Base-by-base conservation (phyloP, 2,113 vertebrate species). In the Podarcis raffonei region DNA sequence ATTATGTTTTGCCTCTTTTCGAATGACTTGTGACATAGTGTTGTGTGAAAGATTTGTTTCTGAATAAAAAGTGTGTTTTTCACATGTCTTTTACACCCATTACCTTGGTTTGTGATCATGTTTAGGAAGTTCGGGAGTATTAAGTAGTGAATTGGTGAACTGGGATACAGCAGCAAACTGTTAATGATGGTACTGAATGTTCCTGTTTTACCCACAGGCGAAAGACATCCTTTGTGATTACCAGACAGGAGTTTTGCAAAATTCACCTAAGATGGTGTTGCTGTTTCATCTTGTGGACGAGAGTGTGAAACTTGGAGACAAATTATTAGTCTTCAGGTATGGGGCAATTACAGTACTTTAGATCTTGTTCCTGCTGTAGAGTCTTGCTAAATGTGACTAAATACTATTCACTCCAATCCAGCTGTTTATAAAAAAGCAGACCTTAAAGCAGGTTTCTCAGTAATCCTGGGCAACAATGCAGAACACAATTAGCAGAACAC, bases 261-360 rank as follows among this genome's bases (percentile, higher is more conserved):
- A 99, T 94, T 99, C 99, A 0, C 98, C 99, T 68, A 99, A 99
- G 95, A 99, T 99, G 98, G 97, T 99, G 81, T 95, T 99, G 86
- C 98, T 99, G n/a, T 99, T 99, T 94, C 97, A 99, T 94, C 93
- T 99, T 92, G 98, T 99, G 79, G 99, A 99, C 22, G 99, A 99
- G 94, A 99, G 99, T 32, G 97, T 99, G 88, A 97, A 96, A 91
- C 97, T 97, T 92, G 96, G 98, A 94, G 98, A 99, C 95, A 99
- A 99, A 97, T 98, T 99, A 87, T 97, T 99, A 80, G 98, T 99
- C 72, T 99, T 99, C 94, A 99, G 99, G 99, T 99, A 96, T 93
- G 94, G 92, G 42, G 80, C 68, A 69, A 18, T 74, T 39, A 62
- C 72, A 35, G 2, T 53, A 79, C 9, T 77, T 65, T 66, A 42